phyloP scores from a whole-genome alignment of 2,113 vertebrate species.

The Albula goreensis region DNA sequence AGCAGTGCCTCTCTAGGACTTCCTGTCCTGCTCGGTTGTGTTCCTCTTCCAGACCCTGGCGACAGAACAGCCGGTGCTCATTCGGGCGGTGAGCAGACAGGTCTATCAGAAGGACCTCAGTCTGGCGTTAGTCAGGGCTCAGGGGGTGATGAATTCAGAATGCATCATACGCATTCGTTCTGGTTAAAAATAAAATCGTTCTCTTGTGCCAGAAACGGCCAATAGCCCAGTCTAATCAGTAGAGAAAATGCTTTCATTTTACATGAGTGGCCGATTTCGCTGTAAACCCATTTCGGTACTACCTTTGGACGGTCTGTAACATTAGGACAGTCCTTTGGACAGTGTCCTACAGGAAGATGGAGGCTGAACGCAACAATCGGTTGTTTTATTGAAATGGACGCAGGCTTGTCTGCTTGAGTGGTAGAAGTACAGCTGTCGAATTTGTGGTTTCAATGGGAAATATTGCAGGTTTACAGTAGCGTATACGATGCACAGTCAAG shows the following conservation, averaged over 20 bases:
- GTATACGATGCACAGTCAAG: conserved; percentile 23
- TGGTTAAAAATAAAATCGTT: not conserved
- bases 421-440: conserved; percentile 32
- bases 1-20: not conserved
- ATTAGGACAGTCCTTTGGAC: not conserved
- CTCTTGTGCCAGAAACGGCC: not conserved
- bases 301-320: not conserved
- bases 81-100: not conserved
- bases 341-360: not conserved
- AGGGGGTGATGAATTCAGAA: not conserved
- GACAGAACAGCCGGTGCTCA: conserved; percentile 38
- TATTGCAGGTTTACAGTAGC: conserved; percentile 39
- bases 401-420: conserved; percentile 15
- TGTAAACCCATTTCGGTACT: not conserved
- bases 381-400: conserved; percentile 22
- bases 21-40: not conserved
- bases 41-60: conserved; percentile 34
- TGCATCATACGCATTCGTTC: conserved; percentile 6
- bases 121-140: conserved; percentile 2
- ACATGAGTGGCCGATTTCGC: not conserved
- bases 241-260: not conserved
- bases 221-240: not conserved
- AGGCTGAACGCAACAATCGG: conserved; percentile 26
- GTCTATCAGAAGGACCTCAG: not conserved
- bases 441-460: conserved; percentile 38